Base-by-base conservation (phyloP, 1,140 invertebrate genomes). In the Drosophila nasuta region DNA sequence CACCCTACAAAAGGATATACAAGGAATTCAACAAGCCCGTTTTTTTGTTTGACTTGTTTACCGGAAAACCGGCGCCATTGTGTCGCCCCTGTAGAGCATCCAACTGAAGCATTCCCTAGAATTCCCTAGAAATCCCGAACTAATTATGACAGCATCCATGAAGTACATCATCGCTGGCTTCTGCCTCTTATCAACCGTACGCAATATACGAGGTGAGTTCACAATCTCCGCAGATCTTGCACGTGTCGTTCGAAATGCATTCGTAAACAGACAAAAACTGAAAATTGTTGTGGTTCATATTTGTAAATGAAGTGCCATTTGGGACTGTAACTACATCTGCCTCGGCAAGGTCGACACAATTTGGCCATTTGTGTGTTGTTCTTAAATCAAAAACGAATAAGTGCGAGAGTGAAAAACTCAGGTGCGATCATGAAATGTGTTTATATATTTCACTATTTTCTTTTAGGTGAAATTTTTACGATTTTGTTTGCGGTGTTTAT, bases 191-290 rank as follows among this genome's bases (percentile, higher is more conserved):
- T 81, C 79, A 46, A 76, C 75, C 56, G 82, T 75, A 65, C 91
- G 77, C 66, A 83, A 82, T 38, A 89, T 86, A 35, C 57, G 70
- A 79, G 89, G 89, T 91, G 68, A 81, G 85, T 57, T 43, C 48
- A 45, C 1, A 11, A 17, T 59, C 20, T 28, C 4, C 28, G 41
- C 20, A 72, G 11, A 33, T 54, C 30, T 46, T 66, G 54, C 62
- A 68, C 66, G 46, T 35, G 45, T 48, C 28, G 48, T 56, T 25
- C 20, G 20, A 17, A 45, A 38, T 76, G 68, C 76, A 75, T 57
- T 75, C 62, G 62, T 76, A 70, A 75, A 75, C 60, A 57, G 35
- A 38, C 35, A 38, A 38, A 38, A 10, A 41, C 25, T 17, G 1
- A 45, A 15, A 15, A 38, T 35, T 64, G 35, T 59, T 46, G 11